Conservation (phyloP, 2,797 vertebrate genomes). For the Astyanax mexicanus region DNA sequence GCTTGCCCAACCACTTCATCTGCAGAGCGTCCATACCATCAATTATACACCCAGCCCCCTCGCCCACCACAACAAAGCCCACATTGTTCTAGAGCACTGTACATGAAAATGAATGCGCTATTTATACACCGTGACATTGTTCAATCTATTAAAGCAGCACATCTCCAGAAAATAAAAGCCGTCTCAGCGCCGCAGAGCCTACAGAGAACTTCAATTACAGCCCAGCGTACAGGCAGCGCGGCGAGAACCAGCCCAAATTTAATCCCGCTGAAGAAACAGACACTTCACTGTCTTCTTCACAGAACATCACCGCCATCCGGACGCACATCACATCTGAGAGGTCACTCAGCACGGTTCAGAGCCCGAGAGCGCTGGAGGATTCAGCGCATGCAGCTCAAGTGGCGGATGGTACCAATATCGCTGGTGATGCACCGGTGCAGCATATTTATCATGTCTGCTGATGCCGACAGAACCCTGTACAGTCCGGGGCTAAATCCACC, state of each 20-base stretch:
- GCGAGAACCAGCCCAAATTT: background rate
- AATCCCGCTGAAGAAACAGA: background rate
- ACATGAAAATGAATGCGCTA: constrained; percentile 42
- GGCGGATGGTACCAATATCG: no score
- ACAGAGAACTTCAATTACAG: constrained; percentile 17
- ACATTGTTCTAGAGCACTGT: constrained; percentile 25
- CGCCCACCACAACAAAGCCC: constrained; percentile 22
- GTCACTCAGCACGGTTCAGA: no score
- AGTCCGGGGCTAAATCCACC: no score
- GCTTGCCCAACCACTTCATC: constrained; percentile 67
- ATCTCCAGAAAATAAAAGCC: background rate
- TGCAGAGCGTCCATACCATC: constrained; percentile 67
- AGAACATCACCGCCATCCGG: background rate
- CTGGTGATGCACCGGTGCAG: no score
- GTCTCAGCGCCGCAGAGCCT: background rate
- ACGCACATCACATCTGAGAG: no score
- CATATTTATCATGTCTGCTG: no score
- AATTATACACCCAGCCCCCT: constrained; percentile 56
- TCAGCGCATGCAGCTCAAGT: background rate
- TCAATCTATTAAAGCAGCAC: constrained; percentile 24
- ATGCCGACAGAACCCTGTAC: no score
- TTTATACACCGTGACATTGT: constrained; percentile 29
- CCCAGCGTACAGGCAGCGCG: background rate
- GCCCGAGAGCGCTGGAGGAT: background rate
- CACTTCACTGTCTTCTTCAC: background rate